phyloP scores from a whole-genome alignment of 2,888 invertebrate genomes.

The Heliconius cydno region DNA sequence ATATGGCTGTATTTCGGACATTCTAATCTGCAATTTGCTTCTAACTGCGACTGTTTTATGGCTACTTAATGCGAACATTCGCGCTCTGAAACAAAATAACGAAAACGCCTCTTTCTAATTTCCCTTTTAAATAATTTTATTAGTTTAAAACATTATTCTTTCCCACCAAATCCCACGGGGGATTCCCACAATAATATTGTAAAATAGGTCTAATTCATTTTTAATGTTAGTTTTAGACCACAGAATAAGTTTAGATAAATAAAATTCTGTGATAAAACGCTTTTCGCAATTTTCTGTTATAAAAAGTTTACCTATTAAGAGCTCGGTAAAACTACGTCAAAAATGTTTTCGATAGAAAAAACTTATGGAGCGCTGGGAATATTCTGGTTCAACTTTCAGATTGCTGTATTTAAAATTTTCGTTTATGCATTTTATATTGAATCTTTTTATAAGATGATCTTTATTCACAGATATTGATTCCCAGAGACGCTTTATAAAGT shows the following conservation, averaged over 20 bases:
- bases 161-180: neutral
- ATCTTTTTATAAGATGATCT: constrained; percentile 17
- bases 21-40: constrained; percentile 54
- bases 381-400: constrained; percentile 43
- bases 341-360: constrained; percentile 46
- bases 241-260: constrained; percentile 32
- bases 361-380: constrained; percentile 44
- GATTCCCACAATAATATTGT: neutral
- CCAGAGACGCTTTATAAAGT: neutral
- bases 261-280: constrained; percentile 41
- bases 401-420: constrained; percentile 42
- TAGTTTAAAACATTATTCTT: neutral
- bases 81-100: constrained; percentile 25
- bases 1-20: constrained; percentile 59
- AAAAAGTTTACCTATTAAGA: constrained; percentile 50
- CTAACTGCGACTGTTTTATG: constrained; percentile 46
- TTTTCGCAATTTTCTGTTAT: constrained; percentile 42
- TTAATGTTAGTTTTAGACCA: constrained; percentile 25
- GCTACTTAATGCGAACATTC: constrained; percentile 44
- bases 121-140: neutral
- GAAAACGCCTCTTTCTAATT: constrained; percentile 21
- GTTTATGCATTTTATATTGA: constrained; percentile 30
- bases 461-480: constrained; percentile 12
- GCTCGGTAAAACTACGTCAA: constrained; percentile 49
- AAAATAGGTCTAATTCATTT: constrained; percentile 28